phyloP scores from a whole-genome alignment of 2,797 vertebrate genomes.

The Mus minutoides region DNA sequence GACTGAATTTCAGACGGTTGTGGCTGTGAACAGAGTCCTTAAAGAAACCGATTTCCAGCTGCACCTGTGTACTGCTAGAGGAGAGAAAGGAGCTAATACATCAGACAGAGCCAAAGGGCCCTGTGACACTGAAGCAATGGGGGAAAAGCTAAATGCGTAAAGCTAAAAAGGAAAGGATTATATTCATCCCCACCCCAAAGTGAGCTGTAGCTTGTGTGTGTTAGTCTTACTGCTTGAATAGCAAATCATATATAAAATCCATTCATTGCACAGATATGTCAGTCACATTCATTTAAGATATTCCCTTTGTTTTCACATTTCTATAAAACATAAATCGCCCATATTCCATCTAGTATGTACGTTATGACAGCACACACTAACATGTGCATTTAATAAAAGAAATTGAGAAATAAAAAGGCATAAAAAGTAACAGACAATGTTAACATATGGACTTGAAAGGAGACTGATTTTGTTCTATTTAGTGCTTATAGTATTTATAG shows the following conservation, averaged over 20 bases:
- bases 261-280: not conserved
- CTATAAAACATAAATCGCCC: not conserved
- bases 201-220: not conserved
- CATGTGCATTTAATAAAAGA: conserved; percentile 12
- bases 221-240: conserved; percentile 49
- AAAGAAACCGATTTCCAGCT: conserved; percentile 47
- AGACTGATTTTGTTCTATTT: conserved; percentile 21
- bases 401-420: conserved; percentile 59
- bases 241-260: not conserved
- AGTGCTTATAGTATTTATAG: conserved; percentile 32
- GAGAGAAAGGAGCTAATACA: not conserved
- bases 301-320: conserved; percentile 23
- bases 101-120: conserved; percentile 25
- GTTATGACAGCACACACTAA: conserved; percentile 36
- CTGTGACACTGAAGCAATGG: not conserved
- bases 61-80: conserved; percentile 6
- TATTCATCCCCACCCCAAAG: not conserved
- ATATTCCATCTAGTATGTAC: not conserved
- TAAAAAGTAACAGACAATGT: not conserved
- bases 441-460: conserved; percentile 49
- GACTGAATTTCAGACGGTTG: conserved; percentile 27
- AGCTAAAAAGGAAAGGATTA: conserved; percentile 9
- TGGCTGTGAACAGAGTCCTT: conserved; percentile 1
- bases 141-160: not conserved
- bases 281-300: not conserved